A percentile compares a stretch with the other conserved stretches of the same genome.
phyloP scores from a whole-genome alignment of 2,113 vertebrate species.

The Danionella cerebrum region DNA sequence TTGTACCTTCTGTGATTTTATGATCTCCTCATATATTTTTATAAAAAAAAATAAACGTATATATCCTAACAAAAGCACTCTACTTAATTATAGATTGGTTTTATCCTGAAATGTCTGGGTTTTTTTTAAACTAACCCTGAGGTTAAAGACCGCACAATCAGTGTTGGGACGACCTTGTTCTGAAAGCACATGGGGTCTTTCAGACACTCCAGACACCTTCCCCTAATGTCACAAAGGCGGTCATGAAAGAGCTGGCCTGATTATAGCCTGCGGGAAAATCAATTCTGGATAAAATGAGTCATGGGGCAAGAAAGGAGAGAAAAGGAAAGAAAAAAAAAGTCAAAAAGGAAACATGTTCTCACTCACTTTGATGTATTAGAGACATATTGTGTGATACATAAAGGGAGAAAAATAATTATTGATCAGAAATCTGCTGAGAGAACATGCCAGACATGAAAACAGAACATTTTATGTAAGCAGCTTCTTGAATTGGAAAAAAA shows the following conservation, averaged over 20 bases:
- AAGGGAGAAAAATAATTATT: constrained; percentile 12
- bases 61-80: no score
- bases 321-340: not conserved
- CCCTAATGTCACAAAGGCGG: constrained; percentile 20
- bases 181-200: constrained; percentile 5
- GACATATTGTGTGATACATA: not conserved
- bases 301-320: not conserved
- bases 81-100: not conserved
- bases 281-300: constrained; percentile 12
- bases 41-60: no score
- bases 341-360: not conserved
- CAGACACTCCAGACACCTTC: constrained; percentile 5
- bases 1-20: no score
- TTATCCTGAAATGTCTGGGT: not conserved
- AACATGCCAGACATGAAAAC: not conserved
- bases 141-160: not conserved
- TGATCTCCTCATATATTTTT: no score
- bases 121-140: not conserved
- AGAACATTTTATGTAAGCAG: not conserved
- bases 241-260: constrained; percentile 32
- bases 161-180: not conserved
- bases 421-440: not conserved
- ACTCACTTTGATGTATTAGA: constrained; percentile 18
- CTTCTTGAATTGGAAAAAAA: no score
- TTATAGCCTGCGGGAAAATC: constrained; percentile 35